These are phyloP conservation scores for Pseudanteris insignis DNA, from an alignment of 2,888 invertebrate genomes.

Conservation along the genomic window DNA sequence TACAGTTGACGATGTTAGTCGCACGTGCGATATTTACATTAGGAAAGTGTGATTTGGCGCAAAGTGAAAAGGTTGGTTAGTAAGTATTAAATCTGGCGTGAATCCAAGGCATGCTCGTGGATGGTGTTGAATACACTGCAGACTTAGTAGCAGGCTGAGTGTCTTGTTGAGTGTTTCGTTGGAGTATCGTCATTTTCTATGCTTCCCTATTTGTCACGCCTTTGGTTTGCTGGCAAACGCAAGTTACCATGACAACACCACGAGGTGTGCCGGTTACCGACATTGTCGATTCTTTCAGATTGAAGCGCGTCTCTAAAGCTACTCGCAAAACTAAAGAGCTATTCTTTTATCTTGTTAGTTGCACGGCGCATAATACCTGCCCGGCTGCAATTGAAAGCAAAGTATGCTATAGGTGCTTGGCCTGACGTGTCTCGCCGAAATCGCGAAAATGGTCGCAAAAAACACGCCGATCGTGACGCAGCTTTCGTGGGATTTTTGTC, in stretches of 20 bases:
- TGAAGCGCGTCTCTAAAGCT: conserved; percentile 38
- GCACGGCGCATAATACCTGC: conserved; percentile 26
- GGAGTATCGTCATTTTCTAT: conserved; percentile 60
- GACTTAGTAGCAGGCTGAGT: conserved; percentile 43
- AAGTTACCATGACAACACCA: conserved; percentile 55
- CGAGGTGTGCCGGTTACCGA: conserved; percentile 44
- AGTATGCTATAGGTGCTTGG: conserved; percentile 37
- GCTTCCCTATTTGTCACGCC: conserved; percentile 60
- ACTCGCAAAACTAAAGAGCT: conserved; percentile 36
- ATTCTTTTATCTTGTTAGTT: conserved; percentile 38
- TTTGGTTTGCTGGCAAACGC: conserved; percentile 51
- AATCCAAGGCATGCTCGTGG: conserved; percentile 50
- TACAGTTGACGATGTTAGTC: conserved; percentile 12
- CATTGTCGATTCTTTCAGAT: conserved; percentile 41
- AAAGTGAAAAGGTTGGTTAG: conserved; percentile 25
- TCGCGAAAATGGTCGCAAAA: conserved; percentile 22
- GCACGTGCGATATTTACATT: conserved; percentile 32
- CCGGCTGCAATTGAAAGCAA: conserved; percentile 35
- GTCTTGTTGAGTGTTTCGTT: conserved; percentile 39
- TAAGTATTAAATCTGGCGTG: conserved; percentile 46
- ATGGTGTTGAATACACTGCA: conserved; percentile 43
- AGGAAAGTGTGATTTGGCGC: conserved; percentile 24
- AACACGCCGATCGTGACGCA: conserved; percentile 33
- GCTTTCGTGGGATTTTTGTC: conserved; percentile 12
- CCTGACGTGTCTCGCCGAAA: conserved; percentile 28